Evolutionary conservation across 2,888 invertebrate species (phyloP), one percentile per base, ranked within the genome.

Genomic region (Alloscopus bannaensis): DNA sequence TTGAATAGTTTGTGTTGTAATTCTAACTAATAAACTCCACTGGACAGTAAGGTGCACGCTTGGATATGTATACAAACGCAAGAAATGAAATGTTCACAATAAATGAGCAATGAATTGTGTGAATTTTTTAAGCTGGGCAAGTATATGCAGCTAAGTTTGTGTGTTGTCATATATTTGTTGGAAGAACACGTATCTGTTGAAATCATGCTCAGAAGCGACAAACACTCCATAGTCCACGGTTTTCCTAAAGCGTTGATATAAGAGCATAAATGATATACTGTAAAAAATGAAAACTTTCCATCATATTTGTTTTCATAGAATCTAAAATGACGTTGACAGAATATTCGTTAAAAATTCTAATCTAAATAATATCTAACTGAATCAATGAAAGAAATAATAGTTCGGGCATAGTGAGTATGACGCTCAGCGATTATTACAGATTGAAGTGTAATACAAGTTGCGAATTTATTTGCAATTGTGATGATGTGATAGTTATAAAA

Each of bases 401-500:
- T 65, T 66, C 57, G 36, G 75, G 75, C 75, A 75, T 75, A 60
- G 6, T 36, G 45, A 11, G 45, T 45, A 16, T n/a, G 4, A 52
- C 4, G 52, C 6, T 8, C 52, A 52, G 24, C 52, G 20, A 24
- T 52, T 52, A 36, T 36, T 36, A 22, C 24, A 20, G 22, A 29
- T 18, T 31, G 29, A 36, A 65, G n/a, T 57, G 50, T 55, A 40
- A 66, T 57, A 64, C 4, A 69, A 68, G 64, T 26, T 55, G 59
- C 64, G 70, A 55, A 50, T 71, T 81, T 76, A 69, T 73, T 77
- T 81, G 81, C 81, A 72, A 81, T 47, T 62, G 72, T 64, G 71
- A 81, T 77, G 77, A 81, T 81, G 81, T 81, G 81, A 81, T 77
- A 81, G 73, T 45, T 77, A 71, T 72, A 66, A n/a, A n/a, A n/a